Base-by-base conservation (phyloP, 2,888 invertebrate species). In the Agrotis puta region DNA sequence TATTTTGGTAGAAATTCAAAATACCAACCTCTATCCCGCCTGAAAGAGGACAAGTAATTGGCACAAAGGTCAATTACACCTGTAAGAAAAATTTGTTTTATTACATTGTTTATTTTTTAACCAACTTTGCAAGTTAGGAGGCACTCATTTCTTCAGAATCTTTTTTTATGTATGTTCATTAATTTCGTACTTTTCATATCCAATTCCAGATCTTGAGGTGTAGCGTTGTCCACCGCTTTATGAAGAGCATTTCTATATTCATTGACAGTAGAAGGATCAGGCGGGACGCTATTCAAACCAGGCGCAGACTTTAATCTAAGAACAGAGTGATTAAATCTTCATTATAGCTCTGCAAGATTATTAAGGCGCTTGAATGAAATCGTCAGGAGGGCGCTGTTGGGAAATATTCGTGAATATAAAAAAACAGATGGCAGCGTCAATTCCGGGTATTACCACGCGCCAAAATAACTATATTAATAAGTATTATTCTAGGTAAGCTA, bases 271-370 rank as follows among this genome's bases (percentile, higher is more conserved):
- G 57, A 50, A 5, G 88, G 73, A 56, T 94, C 89, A 0, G 93
- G 92, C 0, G 53, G 65, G 1, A 82, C 72, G 20, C 84, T 87
- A 5, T 88, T 77, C 7, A 94, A 75, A 1, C 93, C 94, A 7
- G 93, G 94, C 0, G 94, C 93, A 7, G 92, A 88, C 74, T 90
- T 89, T 63, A 94, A 90, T 48, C 94, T 94, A 24, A 43, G 69
- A 61, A 66, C 14, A 50, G 27, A 18, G 56, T n/a, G 13, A 22
- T 3, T 2, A 39, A 2, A 33, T 47, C 27, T 27, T 1, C 1
- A 33, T n/a, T 56, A 13, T 33, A 56, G 24, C 5, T 2, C n/a
- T n/a, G 27, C 11, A n/a, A 33, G 13, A 33, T n/a, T n/a, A 0
- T 33, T 54, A n/a, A n/a, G 33, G n/a, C 33, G 56, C 14, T 33